phyloP scores from a whole-genome alignment of 2,797 vertebrate genomes.

The Gymnocypris eckloni region DNA sequence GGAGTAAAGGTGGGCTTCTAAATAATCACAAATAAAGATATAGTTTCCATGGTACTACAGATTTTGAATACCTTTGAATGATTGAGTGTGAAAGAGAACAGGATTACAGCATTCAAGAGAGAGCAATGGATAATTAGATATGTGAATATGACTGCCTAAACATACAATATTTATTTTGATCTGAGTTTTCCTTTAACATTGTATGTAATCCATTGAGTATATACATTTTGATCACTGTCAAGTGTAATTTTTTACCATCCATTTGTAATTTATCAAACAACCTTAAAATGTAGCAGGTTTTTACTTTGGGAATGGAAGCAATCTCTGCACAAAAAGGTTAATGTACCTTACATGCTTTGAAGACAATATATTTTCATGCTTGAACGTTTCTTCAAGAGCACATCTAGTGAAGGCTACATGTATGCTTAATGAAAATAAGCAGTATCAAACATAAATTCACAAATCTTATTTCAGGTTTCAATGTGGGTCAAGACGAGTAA shows the following conservation, averaged over 20 bases:
- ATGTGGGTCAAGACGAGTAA: slow-evolving; percentile 3
- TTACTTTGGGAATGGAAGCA: slow-evolving; percentile 7
- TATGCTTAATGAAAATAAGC: slow-evolving; percentile 11
- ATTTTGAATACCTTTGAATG: background rate
- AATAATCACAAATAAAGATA: background rate
- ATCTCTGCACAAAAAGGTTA: background rate
- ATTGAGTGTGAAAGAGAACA: slow-evolving; percentile 8
- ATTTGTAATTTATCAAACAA: slow-evolving; percentile 12
- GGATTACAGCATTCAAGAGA: background rate
- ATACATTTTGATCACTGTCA: slow-evolving; percentile 3
- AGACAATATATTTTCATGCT: slow-evolving; percentile 7
- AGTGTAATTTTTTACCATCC: background rate
- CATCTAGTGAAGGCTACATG: background rate
- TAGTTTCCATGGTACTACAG: background rate
- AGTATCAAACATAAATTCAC: slow-evolving; percentile 5
- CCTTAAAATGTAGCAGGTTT: background rate
- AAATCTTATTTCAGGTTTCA: slow-evolving; percentile 6
- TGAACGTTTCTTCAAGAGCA: slow-evolving; percentile 7
- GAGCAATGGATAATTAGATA: background rate
- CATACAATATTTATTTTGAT: slow-evolving; percentile 32
- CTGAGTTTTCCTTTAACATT: background rate
- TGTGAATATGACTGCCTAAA: background rate
- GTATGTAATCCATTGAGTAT: slow-evolving; percentile 25
- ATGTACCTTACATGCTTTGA: slow-evolving; percentile 16
- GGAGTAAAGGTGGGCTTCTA: slow-evolving; percentile 23